A percentile compares a stretch with the other conserved stretches of the same genome.
phyloP scores from a whole-genome alignment of 1,140 invertebrate species.

The Andricus grossulariae region DNA sequence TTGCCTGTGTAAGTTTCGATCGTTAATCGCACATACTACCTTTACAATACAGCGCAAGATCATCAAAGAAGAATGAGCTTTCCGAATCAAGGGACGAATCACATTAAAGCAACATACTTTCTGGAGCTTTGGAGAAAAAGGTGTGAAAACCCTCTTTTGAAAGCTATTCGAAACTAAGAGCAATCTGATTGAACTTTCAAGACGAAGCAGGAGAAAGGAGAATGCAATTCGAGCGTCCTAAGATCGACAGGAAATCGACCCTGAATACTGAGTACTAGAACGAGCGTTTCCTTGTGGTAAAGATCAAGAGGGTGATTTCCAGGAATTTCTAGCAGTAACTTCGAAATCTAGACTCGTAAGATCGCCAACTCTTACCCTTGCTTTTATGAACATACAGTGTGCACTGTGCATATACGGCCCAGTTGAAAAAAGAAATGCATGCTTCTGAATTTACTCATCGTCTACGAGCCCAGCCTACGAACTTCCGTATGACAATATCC shows the following conservation, averaged over 20 bases:
- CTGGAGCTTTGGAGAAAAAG: background rate
- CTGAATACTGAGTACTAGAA: background rate
- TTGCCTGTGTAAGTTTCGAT: background rate
- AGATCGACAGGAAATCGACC: conserved; percentile 22
- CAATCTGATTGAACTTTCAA: conserved; percentile 18
- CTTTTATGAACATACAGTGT: too few relatives aligned
- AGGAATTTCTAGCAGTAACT: background rate
- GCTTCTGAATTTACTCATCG: too few relatives aligned
- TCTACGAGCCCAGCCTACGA: too few relatives aligned
- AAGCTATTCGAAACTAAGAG: conserved; percentile 13
- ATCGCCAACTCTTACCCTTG: background rate
- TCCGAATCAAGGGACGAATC: background rate
- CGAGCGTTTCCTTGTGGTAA: background rate
- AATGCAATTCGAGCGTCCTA: background rate
- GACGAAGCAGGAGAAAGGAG: conserved; percentile 12
- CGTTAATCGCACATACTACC: background rate
- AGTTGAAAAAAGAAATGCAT: too few relatives aligned
- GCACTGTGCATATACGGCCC: too few relatives aligned
- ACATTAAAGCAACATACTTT: conserved; percentile 18
- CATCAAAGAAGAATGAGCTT: background rate
- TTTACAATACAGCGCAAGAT: background rate
- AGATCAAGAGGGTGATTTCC: background rate
- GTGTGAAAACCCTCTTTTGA: conserved; percentile 1
- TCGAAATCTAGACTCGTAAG: background rate
- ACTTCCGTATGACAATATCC: too few relatives aligned